phyloP scores from a whole-genome alignment of 2,888 invertebrate genomes.

The Apantesis nais region DNA sequence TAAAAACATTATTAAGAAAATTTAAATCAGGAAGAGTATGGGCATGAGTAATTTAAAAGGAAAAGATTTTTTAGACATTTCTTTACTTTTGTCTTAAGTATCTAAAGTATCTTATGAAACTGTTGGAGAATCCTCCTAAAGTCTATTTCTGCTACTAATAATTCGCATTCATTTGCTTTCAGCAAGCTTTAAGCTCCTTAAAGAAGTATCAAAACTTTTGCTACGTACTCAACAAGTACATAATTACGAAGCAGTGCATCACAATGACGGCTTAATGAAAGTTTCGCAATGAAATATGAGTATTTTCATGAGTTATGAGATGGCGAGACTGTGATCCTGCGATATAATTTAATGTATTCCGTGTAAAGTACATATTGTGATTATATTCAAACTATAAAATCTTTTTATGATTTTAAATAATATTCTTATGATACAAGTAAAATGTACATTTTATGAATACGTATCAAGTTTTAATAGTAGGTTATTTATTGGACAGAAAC shows the following conservation, averaged over 20 bases:
- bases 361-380: slow-evolving; percentile 53
- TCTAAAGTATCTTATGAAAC: background rate
- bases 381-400: too few species aligned
- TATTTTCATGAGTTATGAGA: slow-evolving; percentile 67
- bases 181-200: background rate
- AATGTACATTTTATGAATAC: too few species aligned
- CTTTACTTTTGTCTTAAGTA: background rate
- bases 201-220: slow-evolving; percentile 10
- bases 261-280: slow-evolving; percentile 56
- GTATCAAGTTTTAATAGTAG: too few species aligned
- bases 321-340: slow-evolving; percentile 61
- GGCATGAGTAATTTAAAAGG: background rate
- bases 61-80: background rate
- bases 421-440: too few species aligned
- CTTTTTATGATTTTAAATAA: too few species aligned
- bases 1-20: background rate
- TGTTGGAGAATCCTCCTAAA: background rate
- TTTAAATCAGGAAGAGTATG: background rate
- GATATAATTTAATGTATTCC: slow-evolving; percentile 77
- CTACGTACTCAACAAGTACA: slow-evolving; percentile 12
- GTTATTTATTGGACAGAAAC: too few species aligned
- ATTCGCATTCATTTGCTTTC: background rate
- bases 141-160: background rate
- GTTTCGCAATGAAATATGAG: slow-evolving; percentile 67
- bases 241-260: slow-evolving; percentile 21